Conservation (phyloP, 2,797 vertebrate genomes). For the Glyptemys insculpta region DNA sequence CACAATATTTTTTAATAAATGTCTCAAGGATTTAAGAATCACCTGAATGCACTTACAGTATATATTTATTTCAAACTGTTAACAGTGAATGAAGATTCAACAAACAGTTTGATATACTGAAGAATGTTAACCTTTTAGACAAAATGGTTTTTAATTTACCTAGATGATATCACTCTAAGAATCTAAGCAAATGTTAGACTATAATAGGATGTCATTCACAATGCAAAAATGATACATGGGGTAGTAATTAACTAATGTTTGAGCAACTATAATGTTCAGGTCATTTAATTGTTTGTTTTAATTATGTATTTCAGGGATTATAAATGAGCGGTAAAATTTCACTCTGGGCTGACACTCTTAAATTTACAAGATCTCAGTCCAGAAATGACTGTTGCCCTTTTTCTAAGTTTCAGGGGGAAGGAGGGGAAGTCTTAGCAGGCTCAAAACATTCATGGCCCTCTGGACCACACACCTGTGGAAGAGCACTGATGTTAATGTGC, state of each 20-base stretch:
- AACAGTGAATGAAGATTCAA: background rate
- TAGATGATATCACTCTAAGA: background rate
- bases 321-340: background rate
- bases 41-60: background rate
- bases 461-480: background rate
- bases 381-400: background rate
- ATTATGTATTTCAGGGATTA: background rate
- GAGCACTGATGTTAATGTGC: background rate
- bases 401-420: background rate
- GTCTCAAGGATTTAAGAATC: background rate
- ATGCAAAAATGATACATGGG: background rate
- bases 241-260: background rate
- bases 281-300: background rate
- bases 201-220: background rate
- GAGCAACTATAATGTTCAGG: background rate
- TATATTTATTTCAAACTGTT: background rate
- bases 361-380: background rate
- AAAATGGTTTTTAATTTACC: background rate
- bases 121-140: background rate
- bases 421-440: background rate
- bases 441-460: background rate
- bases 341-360: background rate
- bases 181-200: background rate
- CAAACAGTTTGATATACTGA: background rate
- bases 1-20: conserved; percentile 5